Evolutionary conservation across 2,113 vertebrate genomes (phyloP), one percentile per base, ranked within the genome.

Genomic region (Procapra przewalskii): DNA sequence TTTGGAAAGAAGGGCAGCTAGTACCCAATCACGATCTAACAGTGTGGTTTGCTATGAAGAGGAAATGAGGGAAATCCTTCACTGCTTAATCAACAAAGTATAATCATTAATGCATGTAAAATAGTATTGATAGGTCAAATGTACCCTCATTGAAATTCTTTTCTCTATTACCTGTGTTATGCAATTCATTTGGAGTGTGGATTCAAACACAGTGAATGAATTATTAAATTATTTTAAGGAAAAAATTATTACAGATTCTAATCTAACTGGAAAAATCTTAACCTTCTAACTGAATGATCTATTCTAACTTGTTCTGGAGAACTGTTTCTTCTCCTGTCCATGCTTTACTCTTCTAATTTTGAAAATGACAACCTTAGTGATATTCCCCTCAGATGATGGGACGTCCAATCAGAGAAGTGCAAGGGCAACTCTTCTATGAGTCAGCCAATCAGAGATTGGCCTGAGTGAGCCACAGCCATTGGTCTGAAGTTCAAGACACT

Each of bases 251-350:
- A 3, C 17, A 48, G 31, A 21, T 10, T 2, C 43, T 2, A 79
- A 79, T 45, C 25, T 79, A 16, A 3, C 13, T 0, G 0, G 43
- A 79, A 48, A 40, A 79, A 79, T 29, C 0, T 48, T 79, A 45
- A 57, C 8, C 14, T 79, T 40, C n/a, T 21, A 79, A 79, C 43
- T n/a, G 2, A 52, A 33, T 10, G 27, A 17, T 33, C 48, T 33
- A 3, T 0, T 33, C 5, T 1, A 52, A 81, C 7, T n/a, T 33
- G 17, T n/a, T 21, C 48, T 1, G 5, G 29, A 11, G 9, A 81
- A 21, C 79, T 50, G 5, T 33, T 81, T 50, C 25, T 33, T 12
- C 17, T 2, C 79, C 50, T 33, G 13, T 81, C 48, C 45, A 12
- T 5, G 9, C 31, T 52, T 52, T 81, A 19, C 9, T 50, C 29